phyloP scores from a whole-genome alignment of 2,113 vertebrate genomes.

The Ciconia stormi region DNA sequence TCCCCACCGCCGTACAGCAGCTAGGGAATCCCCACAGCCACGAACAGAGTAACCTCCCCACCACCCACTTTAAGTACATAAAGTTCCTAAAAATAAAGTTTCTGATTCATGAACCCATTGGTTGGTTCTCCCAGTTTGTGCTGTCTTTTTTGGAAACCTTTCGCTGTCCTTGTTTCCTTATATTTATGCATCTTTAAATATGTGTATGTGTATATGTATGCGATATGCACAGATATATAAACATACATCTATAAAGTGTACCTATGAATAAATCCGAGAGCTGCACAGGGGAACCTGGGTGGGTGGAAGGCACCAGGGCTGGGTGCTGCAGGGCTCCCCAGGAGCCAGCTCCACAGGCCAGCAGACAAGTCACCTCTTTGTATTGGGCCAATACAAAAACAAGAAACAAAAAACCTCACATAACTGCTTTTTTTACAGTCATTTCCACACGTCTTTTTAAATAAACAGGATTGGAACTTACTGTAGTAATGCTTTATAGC shows the following conservation, averaged over 20 bases:
- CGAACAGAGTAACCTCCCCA: neutral
- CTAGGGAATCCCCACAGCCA: neutral
- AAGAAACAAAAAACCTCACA: neutral
- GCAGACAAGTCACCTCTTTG: neutral
- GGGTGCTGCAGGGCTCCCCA: neutral
- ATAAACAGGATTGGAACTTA: neutral
- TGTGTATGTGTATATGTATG: neutral
- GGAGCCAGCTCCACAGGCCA: neutral
- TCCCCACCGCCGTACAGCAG: neutral
- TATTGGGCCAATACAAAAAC: neutral
- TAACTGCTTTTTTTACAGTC: neutral
- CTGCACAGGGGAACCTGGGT: neutral
- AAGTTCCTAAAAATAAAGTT: neutral
- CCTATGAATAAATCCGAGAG: neutral
- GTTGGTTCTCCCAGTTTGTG: neutral
- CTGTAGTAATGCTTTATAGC: neutral
- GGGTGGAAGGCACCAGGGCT: neutral
- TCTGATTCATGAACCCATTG: neutral
- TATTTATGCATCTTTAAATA: neutral
- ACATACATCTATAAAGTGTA: neutral
- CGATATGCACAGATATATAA: neutral
- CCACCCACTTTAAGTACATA: too few species aligned
- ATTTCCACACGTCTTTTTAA: neutral
- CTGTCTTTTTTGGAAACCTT: neutral
- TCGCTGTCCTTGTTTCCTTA: neutral